phyloP scores from a whole-genome alignment of 2,888 invertebrate species.

The Asteroscopus sphinx region DNA sequence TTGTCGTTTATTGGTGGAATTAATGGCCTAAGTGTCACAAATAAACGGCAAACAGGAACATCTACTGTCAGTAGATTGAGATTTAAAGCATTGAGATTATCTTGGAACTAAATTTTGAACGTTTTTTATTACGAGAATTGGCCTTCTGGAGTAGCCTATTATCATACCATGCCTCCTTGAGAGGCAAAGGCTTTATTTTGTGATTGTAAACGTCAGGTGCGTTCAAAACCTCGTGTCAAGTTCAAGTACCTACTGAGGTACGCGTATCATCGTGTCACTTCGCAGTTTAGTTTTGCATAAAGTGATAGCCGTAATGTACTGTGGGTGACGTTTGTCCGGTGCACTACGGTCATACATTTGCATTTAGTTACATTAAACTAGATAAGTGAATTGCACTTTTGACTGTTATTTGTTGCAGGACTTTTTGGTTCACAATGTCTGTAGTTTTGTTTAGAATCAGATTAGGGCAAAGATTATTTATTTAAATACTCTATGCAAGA shows the following conservation, averaged over 20 bases:
- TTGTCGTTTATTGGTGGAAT: too few relatives aligned
- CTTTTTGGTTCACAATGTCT: slow-evolving; percentile 9
- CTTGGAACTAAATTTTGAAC: too few relatives aligned
- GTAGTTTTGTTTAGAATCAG: not conserved
- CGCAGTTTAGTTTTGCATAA: slow-evolving; percentile 63
- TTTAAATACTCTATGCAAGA: too few relatives aligned
- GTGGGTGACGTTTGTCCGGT: slow-evolving; percentile 73
- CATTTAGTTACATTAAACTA: slow-evolving; percentile 73
- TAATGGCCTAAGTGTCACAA: too few relatives aligned
- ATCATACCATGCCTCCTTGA: too few relatives aligned
- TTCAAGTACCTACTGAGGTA: slow-evolving; percentile 79
- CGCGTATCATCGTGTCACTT: slow-evolving; percentile 70
- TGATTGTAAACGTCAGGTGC: slow-evolving; percentile 54
- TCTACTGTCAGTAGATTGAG: too few relatives aligned
- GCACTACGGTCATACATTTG: slow-evolving; percentile 65
- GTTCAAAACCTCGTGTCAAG: slow-evolving; percentile 76
- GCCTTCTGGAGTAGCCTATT: too few relatives aligned
- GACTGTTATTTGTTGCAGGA: slow-evolving; percentile 28
- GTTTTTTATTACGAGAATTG: too few relatives aligned
- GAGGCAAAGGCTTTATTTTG: slow-evolving; percentile 48
- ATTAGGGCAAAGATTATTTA: too few relatives aligned
- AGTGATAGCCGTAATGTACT: slow-evolving; percentile 60
- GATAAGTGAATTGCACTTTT: slow-evolving; percentile 65
- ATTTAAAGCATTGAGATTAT: too few relatives aligned
- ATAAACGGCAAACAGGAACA: too few relatives aligned